Base-by-base conservation (phyloP, 2,888 invertebrate genomes). In the Calameuta pallipes region DNA sequence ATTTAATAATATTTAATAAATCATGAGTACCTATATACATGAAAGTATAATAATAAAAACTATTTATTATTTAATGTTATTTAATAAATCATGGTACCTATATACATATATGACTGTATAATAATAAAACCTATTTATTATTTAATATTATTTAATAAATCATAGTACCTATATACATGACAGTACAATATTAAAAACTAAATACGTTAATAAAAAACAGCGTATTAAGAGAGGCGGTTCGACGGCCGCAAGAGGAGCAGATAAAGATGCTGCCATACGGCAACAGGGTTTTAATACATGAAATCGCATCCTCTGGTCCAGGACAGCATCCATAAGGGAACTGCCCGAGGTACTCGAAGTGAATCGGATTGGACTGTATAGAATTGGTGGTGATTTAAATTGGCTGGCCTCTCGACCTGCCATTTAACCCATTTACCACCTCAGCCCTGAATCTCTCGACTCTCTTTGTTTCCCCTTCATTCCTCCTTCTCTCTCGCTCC, bases 331-430 rank as follows among this genome's bases (percentile, higher is more conserved):
- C 71, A 33, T 23, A 71, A 71, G 34, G 71, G 71, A 71, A 31
- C 71, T 31, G 31, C 31, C 13, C 30, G 76, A 69, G 76, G 79
- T 77, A 80, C 83, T 83, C 81, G 80, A 85, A 84, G 80, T 69
- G 81, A 80, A 82, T 82, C 83, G 82, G 82, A 83, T 84, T 80
- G 81, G 74, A 79, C 80, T 76, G 80, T 77, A 76, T 77, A 77
- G 83, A 83, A 85, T 85, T 84, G 86, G 82, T 83, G 83, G 79
- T 83, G 85, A 86, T 86, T 86, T 85, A 86, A 86, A 86, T 86
- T 86, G 86, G 82, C 82, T 84, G 81, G 76, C 80, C 86, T 83
- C 83, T 83, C 82, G 80, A 82, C 81, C 83, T 76, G 78, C 79
- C 85, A 82, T 86, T 86, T 86, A 86, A 86, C 86, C 85, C 83